Conservation (phyloP, 2,888 invertebrate genomes). For the Diarsia mendica region DNA sequence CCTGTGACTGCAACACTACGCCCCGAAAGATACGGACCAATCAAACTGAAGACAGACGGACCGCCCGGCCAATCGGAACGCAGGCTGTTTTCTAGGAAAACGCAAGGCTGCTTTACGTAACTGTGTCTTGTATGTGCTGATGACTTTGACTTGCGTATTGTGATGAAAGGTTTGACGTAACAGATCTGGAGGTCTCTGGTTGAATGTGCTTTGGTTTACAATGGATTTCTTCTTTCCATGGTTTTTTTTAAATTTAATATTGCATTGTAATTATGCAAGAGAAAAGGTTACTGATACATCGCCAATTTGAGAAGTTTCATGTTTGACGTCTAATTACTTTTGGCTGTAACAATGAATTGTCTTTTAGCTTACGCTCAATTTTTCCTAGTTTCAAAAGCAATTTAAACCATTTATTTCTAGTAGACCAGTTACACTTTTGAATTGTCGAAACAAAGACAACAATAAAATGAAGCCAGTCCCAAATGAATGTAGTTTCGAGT, state of each 20-base stretch:
- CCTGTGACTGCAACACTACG: constrained; percentile 49
- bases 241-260: constrained; percentile 1
- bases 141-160: constrained; percentile 34
- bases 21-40: constrained; percentile 63
- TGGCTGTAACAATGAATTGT: too few relatives aligned
- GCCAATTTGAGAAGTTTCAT: not conserved
- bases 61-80: constrained; percentile 60
- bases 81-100: constrained; percentile 59
- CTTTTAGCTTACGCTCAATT: not conserved
- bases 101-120: constrained; percentile 33
- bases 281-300: not conserved
- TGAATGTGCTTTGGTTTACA: not conserved
- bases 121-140: constrained; percentile 12
- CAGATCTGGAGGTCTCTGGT: not conserved
- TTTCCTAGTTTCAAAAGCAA: too few relatives aligned
- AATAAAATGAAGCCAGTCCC: too few relatives aligned
- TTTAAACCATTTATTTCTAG: too few relatives aligned
- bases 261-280: not conserved
- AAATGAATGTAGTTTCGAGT: not conserved
- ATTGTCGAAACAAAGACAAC: too few relatives aligned
- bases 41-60: constrained; percentile 65
- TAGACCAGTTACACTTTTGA: too few relatives aligned
- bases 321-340: not conserved
- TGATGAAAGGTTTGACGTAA: constrained; percentile 14
- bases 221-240: not conserved